phyloP scores from a whole-genome alignment of 2,797 vertebrate genomes.

The Orestias chungarensis region DNA sequence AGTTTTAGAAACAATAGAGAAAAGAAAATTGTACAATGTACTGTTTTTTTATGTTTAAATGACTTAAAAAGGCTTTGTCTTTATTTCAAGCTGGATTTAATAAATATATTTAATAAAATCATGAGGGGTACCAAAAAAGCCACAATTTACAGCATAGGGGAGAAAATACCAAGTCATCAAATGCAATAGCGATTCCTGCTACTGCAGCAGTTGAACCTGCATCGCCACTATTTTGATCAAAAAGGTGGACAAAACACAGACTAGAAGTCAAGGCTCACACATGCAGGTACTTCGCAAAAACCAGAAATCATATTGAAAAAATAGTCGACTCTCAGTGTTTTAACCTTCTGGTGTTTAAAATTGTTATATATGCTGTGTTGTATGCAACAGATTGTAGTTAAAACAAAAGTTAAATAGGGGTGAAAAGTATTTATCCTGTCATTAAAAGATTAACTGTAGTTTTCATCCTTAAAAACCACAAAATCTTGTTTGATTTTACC shows the following conservation, averaged over 20 bases:
- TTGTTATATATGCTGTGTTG: background rate
- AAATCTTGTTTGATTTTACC: background rate
- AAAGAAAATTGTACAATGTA: no score
- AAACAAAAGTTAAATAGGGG: background rate
- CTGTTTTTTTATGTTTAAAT: no score
- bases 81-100: background rate
- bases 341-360: background rate
- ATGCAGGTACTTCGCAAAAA: background rate
- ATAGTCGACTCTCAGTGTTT: background rate
- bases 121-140: background rate
- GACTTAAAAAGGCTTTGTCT: no score
- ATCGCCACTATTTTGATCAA: background rate
- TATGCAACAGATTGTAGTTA: background rate
- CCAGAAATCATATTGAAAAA: background rate
- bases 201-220: background rate
- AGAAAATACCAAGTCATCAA: background rate
- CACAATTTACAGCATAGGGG: no score
- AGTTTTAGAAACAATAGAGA: no score
- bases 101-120: background rate
- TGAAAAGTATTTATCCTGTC: background rate
- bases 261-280: background rate
- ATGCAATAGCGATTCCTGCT: background rate
- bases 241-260: background rate
- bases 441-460: no score
- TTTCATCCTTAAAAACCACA: no score